Evolutionary conservation across 2,888 invertebrate species (phyloP).

Genomic region (Nowickia ferox): DNA sequence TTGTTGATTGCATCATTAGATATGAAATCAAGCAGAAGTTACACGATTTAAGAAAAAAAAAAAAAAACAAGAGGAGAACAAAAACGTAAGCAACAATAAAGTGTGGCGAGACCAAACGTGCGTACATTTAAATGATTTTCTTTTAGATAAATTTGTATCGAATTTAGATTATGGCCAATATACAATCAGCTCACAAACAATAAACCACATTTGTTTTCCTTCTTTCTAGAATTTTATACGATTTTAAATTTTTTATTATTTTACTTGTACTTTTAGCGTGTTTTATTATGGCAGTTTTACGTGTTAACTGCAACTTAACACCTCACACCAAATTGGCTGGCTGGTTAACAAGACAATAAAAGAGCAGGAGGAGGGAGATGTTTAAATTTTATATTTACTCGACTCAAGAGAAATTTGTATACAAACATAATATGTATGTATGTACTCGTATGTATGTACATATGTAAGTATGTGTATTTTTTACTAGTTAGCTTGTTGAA

Average conservation of each 20-base stretch:
- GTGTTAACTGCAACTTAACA: constrained; percentile 57
- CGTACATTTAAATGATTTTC: constrained; percentile 40
- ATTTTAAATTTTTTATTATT: constrained; percentile 69
- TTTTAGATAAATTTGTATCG: constrained; percentile 29
- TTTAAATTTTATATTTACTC: not conserved
- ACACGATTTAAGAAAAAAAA: constrained; percentile 49
- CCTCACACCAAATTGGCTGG: not conserved
- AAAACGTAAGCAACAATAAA: constrained; percentile 4
- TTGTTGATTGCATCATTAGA: constrained; percentile 72
- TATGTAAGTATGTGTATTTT: too few species aligned
- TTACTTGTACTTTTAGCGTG: constrained; percentile 43
- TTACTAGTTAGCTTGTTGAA: not conserved
- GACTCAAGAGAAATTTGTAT: not conserved
- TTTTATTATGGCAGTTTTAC: constrained; percentile 60
- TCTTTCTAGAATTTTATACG: constrained; percentile 51
- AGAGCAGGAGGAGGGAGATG: not conserved
- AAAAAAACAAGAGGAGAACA: not conserved
- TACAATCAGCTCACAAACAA: constrained; percentile 14
- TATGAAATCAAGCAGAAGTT: constrained; percentile 72
- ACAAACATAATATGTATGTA: too few species aligned
- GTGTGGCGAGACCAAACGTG: constrained; percentile 53
- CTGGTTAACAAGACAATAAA: not conserved
- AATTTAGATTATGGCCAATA: constrained; percentile 37
- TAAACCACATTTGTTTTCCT: not conserved
- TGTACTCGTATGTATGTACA: too few species aligned